Base-by-base conservation (phyloP, 2,888 invertebrate genomes). In the Mayetiola destructor region DNA sequence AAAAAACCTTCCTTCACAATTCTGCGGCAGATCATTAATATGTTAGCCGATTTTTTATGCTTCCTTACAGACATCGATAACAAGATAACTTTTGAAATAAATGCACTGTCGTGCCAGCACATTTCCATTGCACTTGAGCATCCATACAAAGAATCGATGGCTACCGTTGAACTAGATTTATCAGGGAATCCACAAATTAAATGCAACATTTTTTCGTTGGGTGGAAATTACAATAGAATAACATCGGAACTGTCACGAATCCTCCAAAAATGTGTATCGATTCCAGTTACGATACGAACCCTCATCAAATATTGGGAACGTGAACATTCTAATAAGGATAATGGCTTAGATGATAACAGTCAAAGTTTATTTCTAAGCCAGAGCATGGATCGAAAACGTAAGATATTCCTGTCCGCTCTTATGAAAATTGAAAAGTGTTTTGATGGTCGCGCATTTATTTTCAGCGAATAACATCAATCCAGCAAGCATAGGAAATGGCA, bases 91-190 rank as follows among this genome's bases (percentile, higher is more conserved):
- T 85, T 95, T 68, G 95, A 96, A 74, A 82, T 95, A 63, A 89
- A 85, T 64, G 89, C 93, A 2, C 75, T 92, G 35, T 91, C 92
- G 0, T 86, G 90, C 77, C 87, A 88, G 61, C 89, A 90, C 70
- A 81, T 96, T 61, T 87, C 88, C 10, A 83, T 96, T 20, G 86
- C 90, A 9, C 80, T 96, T 67, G 93, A 94, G 68, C 93, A 95
- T 74, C 94, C 95, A 0, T 75, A 85, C 20, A 91, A 92, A 67
- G 93, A 93, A 70, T 86, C 88, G 60, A 85, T 95, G 82, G 89
- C 92, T 1, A 93, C 94, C 0, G 87, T 89, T 14, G 94, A 95
- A 69, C 77, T 96, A 61, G 86, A 92, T 69, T 75, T 96, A 56
- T 76, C 80, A 6, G 91, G 93, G 65, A 81, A 88, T 18, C 82